phyloP scores from a whole-genome alignment of 2,797 vertebrate species.

The Eospalax fontanierii region DNA sequence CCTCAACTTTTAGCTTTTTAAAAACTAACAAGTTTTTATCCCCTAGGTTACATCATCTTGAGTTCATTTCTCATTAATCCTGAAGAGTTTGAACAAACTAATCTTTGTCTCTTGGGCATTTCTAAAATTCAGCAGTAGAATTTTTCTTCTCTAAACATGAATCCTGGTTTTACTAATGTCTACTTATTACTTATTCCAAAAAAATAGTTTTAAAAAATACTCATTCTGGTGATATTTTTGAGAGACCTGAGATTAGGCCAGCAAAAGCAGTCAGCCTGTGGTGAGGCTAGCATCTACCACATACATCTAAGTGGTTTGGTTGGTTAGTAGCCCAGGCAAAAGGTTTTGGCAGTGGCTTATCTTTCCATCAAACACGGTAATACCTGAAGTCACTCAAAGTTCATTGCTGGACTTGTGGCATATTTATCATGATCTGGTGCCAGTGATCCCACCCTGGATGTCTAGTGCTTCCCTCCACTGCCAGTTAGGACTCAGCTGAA shows the following conservation, averaged over 20 bases:
- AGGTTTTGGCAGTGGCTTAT: neutral
- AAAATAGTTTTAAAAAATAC: constrained; percentile 44
- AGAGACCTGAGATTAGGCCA: neutral
- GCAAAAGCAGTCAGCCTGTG: neutral
- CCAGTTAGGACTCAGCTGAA: neutral
- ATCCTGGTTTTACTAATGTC: constrained; percentile 12
- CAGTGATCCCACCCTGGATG: neutral
- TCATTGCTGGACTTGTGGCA: neutral
- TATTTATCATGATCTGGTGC: neutral
- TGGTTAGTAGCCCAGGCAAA: neutral
- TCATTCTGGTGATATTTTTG: neutral
- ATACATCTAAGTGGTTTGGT: neutral
- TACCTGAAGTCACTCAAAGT: neutral
- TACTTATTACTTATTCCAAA: constrained; percentile 48
- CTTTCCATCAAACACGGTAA: neutral
- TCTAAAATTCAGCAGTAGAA: constrained; percentile 26
- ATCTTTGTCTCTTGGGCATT: constrained; percentile 15
- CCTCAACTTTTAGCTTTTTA: neutral
- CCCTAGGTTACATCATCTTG: neutral
- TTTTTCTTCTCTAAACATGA: constrained; percentile 22
- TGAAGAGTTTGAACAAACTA: neutral
- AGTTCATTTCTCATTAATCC: too few relatives aligned
- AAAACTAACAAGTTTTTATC: neutral
- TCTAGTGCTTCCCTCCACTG: neutral
- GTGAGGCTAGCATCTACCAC: too few relatives aligned